phyloP scores from a whole-genome alignment of 2,797 vertebrate genomes.

The Chromobotia macracanthus region DNA sequence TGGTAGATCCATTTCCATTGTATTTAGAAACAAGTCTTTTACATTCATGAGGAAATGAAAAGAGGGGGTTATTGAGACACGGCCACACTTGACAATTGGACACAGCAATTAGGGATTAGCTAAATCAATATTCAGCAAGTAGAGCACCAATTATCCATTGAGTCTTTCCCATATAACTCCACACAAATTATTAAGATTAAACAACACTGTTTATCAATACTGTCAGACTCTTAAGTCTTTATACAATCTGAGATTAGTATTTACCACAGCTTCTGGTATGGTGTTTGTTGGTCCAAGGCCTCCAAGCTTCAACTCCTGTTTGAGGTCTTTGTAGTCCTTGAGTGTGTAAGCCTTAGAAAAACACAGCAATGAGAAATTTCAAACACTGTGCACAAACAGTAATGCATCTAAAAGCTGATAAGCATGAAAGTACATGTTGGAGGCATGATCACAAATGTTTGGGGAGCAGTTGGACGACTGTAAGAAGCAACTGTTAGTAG shows the following conservation, averaged over 20 bases:
- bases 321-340: slow-evolving; percentile 75
- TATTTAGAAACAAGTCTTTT: slow-evolving; percentile 61
- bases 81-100: slow-evolving; percentile 44
- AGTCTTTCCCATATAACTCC: slow-evolving; percentile 27
- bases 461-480: background rate
- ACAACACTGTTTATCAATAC: slow-evolving; percentile 40
- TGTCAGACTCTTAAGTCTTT: slow-evolving; percentile 27
- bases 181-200: slow-evolving; percentile 23
- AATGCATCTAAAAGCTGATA: background rate
- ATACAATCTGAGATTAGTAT: slow-evolving; percentile 57
- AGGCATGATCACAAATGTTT: background rate
- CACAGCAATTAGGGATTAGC: slow-evolving; percentile 56
- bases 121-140: slow-evolving; percentile 57
- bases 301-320: slow-evolving; percentile 77
- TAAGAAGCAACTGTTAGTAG: slow-evolving; percentile 34
- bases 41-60: slow-evolving; percentile 60
- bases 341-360: slow-evolving; percentile 67
- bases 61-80: slow-evolving; percentile 45
- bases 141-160: slow-evolving; percentile 38
- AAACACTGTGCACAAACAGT: background rate
- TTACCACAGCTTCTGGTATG: slow-evolving; percentile 82
- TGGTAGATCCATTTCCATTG: slow-evolving; percentile 67
- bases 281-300: slow-evolving; percentile 85
- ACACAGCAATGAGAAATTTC: slow-evolving; percentile 1
- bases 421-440: background rate